These are phyloP conservation scores for Phoxinus dragarum DNA, from an alignment of 2,797 vertebrate genomes.

Conservation along the genomic window DNA sequence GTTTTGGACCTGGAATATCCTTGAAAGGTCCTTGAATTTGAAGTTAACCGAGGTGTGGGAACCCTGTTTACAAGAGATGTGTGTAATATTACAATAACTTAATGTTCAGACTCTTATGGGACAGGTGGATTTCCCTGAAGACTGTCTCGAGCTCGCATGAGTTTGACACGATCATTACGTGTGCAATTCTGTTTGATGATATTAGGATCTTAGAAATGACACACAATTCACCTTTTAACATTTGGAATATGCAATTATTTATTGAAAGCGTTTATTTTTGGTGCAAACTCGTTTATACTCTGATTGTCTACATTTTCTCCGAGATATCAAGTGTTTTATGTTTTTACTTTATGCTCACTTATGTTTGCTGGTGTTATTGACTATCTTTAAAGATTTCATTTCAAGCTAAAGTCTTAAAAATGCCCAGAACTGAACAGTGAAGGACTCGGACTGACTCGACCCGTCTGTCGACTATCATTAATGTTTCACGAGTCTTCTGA, in stretches of 20 bases:
- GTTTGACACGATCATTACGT: neutral
- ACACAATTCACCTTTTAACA: neutral
- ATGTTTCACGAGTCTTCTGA: conserved; percentile 6
- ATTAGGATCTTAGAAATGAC: neutral
- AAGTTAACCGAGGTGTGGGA: no score
- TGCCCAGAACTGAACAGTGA: neutral
- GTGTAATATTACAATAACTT: neutral
- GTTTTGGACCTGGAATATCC: no score
- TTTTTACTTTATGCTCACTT: neutral
- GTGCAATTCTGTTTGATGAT: neutral
- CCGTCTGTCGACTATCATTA: neutral
- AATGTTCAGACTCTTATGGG: neutral
- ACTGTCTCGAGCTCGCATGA: neutral
- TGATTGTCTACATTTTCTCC: neutral
- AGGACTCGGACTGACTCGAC: neutral
- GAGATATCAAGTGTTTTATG: neutral
- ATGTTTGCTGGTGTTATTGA: conserved; percentile 1
- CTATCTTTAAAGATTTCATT: neutral
- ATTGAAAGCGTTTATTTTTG: neutral
- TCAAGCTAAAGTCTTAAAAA: neutral
- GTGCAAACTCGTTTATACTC: neutral
- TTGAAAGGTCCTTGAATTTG: no score
- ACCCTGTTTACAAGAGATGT: neutral
- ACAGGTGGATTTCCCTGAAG: neutral
- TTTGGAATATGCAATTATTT: neutral